Base-by-base conservation (phyloP, 2,888 invertebrate genomes). In the Pristionchus mayeri region DNA sequence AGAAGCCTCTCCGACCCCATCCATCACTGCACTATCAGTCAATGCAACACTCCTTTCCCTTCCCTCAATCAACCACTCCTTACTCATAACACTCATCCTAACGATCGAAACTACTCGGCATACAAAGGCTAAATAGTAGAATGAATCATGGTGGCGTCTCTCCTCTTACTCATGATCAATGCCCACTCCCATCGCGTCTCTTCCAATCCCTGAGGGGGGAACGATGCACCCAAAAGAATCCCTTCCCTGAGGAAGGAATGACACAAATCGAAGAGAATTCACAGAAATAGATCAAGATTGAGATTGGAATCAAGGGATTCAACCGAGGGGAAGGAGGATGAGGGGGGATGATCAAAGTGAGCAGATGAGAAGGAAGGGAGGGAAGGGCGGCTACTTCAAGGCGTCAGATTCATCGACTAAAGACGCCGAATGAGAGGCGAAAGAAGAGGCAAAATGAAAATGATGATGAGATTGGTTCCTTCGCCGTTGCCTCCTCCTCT, bases 381-480 rank as follows among this genome's bases (percentile, higher is more conserved):
- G 48, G 71, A 71, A 24, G 27, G 37, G 37, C 37, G 71, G 71
- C n/a, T n/a, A 71, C 71, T 40, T 71, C 37, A 71, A 71, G 71
- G 34, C 40, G 48, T 48, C 75, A 48, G 27, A 44, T 44, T 75
- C 75, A 75, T 67, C 27, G 37, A 67, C 67, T 67, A 37, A 37
- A 67, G 67, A 37, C 37, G 37, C 13, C 24, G 48, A 75, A 75
- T 48, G 75, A 21, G 75, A 48, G 44, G 18, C 34, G 37, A 11
- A 37, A n/a, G 40, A 21, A 16, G 67, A 27, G 67, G 37, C 27
- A 37, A 67, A 67, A 67, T 67, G 67, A 37, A 67, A 67, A 67
- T 67, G 67, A 67, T 67, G 67, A 67, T 67, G 67, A 67, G 67
- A 67, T 67, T 60, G 67, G 67, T 67, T 67, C 44, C 48, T 34